These are phyloP conservation scores for Leptinotarsa lineolata DNA, from an alignment of 1,140 invertebrate genomes.

Conservation along the genomic window DNA sequence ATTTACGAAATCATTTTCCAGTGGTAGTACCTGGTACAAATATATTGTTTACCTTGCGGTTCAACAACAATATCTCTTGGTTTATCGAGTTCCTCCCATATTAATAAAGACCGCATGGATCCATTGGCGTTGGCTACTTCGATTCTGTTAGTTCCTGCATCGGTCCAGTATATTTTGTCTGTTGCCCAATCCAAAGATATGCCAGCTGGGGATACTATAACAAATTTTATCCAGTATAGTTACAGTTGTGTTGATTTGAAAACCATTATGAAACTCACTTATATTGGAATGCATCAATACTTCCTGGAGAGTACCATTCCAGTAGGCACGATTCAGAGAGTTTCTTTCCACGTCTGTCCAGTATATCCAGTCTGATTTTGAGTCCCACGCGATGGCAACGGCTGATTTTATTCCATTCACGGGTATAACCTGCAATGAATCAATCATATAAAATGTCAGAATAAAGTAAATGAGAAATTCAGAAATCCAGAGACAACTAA, in stretches of 20 bases:
- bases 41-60: slow-evolving; percentile 63
- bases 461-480: not conserved
- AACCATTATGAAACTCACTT: slow-evolving; percentile 56
- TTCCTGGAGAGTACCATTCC: slow-evolving; percentile 77
- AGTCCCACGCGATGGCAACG: slow-evolving; percentile 83
- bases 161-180: slow-evolving; percentile 88
- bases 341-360: slow-evolving; percentile 87
- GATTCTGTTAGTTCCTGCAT: slow-evolving; percentile 78
- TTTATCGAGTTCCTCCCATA: slow-evolving; percentile 80
- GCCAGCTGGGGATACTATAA: slow-evolving; percentile 64
- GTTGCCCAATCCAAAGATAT: slow-evolving; percentile 86
- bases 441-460: slow-evolving; percentile 24
- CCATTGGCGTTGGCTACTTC: slow-evolving; percentile 82
- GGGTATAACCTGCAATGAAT: slow-evolving; percentile 66
- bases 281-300: slow-evolving; percentile 71
- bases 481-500: not conserved
- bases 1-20: not conserved
- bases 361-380: slow-evolving; percentile 77
- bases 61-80: slow-evolving; percentile 85
- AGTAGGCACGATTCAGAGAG: slow-evolving; percentile 76
- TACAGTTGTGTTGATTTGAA: not conserved
- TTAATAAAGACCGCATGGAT: slow-evolving; percentile 72
- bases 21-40: not conserved
- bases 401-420: slow-evolving; percentile 80
- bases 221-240: not conserved